Evolutionary conservation across 2,888 invertebrate genomes (phyloP), one percentile per base, ranked within the genome.

Genomic region (Hoplodrina blanda): DNA sequence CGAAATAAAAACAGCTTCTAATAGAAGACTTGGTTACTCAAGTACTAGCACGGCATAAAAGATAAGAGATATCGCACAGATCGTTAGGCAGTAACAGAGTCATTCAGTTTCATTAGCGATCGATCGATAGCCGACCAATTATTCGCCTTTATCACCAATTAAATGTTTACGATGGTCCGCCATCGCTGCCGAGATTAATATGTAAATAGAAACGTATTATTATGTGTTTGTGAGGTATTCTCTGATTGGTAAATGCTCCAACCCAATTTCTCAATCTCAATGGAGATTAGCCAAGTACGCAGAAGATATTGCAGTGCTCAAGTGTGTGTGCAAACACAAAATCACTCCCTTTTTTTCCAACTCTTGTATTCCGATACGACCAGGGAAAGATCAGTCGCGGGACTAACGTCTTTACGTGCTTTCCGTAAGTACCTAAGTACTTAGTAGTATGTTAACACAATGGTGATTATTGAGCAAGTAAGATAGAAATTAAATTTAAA

Each of bases 111-210:
- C 91, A 95, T 95, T 94, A 93, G 91, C 85, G 88, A 86, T 81
- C 88, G 91, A 87, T 87, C 94, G 94, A 94, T 94, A 93, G 88
- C 90, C 85, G 86, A 85, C 92, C 93, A 93, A 93, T 93, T 93
- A 93, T 87, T 81, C 86, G 89, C 83, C 86, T 92, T 93, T 93
- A 93, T 91, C 92, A 93, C 93, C 93, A 93, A 93, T 93, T 92
- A 93, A 89, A 90, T 88, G 88, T 93, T 93, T 93, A 94, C 93
- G 93, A 92, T 93, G 91, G 89, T 84, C 89, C 84, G 83, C 83
- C 83, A 83, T 81, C 79, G 84, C 86, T 56, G 86, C 87, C 83
- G 82, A 85, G 83, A 85, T 85, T 86, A 86, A 85, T 87, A 85
- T 83, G 80, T 82, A 83, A 85, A 86, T 84, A 84, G 70, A 73